Base-by-base conservation (phyloP, 2,113 vertebrate genomes). In the Ploceus nigricollis region DNA sequence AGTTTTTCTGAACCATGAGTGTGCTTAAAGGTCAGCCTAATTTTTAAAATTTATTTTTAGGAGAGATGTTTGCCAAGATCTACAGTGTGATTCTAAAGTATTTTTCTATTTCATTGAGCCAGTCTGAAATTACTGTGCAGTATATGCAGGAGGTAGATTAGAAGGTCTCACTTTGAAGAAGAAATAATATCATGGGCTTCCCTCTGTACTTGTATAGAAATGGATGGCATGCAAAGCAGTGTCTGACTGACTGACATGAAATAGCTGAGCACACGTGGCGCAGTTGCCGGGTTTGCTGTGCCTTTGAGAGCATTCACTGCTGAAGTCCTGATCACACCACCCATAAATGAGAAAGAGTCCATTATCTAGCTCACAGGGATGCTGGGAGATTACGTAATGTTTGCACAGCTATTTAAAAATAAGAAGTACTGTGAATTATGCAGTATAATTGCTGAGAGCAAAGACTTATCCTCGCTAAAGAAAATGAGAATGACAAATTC, bases 371-470 rank as follows among this genome's bases (percentile, higher is more conserved):
- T 95, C 68, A 20, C 42, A 58, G 71, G 51, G 76, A 83, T 90
- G 72, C 82, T 73, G 89, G 60, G 90, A 90, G 86, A 80, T 90
- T 86, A 95, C 7, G 9, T 90, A 81, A 96, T 84, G 82, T 94
- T 96, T 95, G 72, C 82, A 81, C 39, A 94, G 76, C 71, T 93
- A 94, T 93, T 95, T 93, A 87, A 81, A 95, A 95, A 83, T n/a
- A 77, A 6, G 42, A 87, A 95, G 68, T 27, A 71, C 76, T 73
- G 76, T 81, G 94, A 96, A 95, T 94, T 90, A 89, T 81, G 60
- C 81, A 87, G 68, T 39, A 40, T 78, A 95, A 95, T 81, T 92
- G 82, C 89, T 94, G 56, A 94, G 85, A 90, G 51, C 58, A 47
- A 90, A 92, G 94, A 47, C 28, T 91, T 94, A 78, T 8, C 65